Evolutionary conservation across 2,113 vertebrate species (phyloP).

Genomic region (Rhodinocichla rosea): DNA sequence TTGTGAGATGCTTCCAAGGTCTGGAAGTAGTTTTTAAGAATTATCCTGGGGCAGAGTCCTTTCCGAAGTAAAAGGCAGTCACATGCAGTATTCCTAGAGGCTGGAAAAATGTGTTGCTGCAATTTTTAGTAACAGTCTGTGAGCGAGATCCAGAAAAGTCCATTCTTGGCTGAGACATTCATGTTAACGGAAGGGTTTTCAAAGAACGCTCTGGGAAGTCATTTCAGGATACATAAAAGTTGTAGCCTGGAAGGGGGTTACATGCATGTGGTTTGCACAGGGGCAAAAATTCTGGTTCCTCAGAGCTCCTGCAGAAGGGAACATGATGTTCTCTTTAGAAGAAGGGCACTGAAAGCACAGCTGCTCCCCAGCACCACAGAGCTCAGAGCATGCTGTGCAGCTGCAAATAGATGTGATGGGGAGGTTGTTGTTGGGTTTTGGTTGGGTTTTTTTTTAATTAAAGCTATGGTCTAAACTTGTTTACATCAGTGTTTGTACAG

Average conservation of each 20-base stretch:
- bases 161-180: neutral
- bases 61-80: neutral
- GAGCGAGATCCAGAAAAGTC: neutral
- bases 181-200: neutral
- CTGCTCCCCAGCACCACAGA: neutral
- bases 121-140: neutral
- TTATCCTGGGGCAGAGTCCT: neutral
- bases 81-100: neutral
- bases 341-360: neutral
- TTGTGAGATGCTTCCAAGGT: neutral
- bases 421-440: neutral
- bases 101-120: neutral
- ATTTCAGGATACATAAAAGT: constrained; percentile 26
- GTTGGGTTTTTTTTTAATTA: neutral
- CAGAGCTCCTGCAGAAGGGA: neutral
- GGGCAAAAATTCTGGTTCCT: neutral
- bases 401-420: neutral
- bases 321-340: constrained; percentile 28
- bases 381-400: neutral
- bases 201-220: neutral
- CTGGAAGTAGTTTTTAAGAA: neutral
- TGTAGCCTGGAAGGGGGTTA: neutral
- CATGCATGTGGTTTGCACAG: neutral
- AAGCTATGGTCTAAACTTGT: neutral
- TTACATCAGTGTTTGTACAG: neutral